phyloP scores from a whole-genome alignment of 2,888 invertebrate genomes.

The Euphydryas editha region DNA sequence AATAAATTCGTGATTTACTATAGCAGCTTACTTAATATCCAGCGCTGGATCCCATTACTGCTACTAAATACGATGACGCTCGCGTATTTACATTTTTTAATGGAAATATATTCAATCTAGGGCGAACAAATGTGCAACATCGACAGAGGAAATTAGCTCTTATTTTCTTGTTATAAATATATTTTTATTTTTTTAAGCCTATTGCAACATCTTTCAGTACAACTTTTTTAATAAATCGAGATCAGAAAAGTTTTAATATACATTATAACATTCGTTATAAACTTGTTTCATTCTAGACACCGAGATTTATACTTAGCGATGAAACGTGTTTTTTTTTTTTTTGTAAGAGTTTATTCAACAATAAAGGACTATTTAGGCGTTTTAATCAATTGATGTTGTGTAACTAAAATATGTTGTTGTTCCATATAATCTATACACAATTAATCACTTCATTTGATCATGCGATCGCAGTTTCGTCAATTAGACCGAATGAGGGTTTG shows the following conservation, averaged over 20 bases:
- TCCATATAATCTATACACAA: conserved; percentile 17
- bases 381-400: not conserved
- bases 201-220: conserved; percentile 10
- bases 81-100: conserved; percentile 27
- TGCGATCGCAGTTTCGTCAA: conserved; percentile 19
- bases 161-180: conserved; percentile 15
- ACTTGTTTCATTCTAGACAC: not conserved
- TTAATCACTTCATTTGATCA: conserved; percentile 31
- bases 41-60: conserved; percentile 28
- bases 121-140: conserved; percentile 26
- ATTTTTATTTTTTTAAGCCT: conserved; percentile 10
- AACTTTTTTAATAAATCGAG: conserved; percentile 13
- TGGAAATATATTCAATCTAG: conserved; percentile 25
- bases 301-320: not conserved
- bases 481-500: conserved; percentile 23
- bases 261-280: not conserved
- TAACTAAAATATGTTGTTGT: not conserved
- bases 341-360: not conserved
- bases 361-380: too few species aligned
- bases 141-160: conserved; percentile 24
- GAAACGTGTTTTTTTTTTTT: not conserved
- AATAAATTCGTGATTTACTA: conserved; percentile 38
- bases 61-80: conserved; percentile 28
- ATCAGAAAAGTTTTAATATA: not conserved
- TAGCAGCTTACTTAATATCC: conserved; percentile 34